Evolutionary conservation across 2,797 vertebrate genomes (phyloP), one percentile per base, ranked within the genome.

Genomic region (Amazona ochrocephala): DNA sequence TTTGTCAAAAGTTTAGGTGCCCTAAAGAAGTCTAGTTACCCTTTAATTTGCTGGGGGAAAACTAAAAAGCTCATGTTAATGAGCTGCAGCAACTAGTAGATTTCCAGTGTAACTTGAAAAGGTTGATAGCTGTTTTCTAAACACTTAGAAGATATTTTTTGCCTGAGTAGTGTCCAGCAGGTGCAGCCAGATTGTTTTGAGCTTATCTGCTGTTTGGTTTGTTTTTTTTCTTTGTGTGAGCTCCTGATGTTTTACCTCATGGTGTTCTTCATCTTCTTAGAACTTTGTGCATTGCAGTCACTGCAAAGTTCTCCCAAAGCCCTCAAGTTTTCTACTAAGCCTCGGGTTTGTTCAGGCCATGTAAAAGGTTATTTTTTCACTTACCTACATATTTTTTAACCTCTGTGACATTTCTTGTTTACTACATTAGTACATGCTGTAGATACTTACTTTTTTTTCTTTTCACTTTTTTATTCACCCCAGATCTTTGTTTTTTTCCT

Each of bases 401-500:
- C 95, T 96, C 85, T 84, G 45, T 96, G 94, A 95, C 94, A 93
- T 94, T 95, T 95, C 73, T 89, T 68, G 71, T 91, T 86, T 72
- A 27, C 54, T 71, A 88, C 47, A 90, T 66, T 4, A 81, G 32
- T 60, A 79, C 54, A 17, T 54, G 32, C 24, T 75, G 62, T 65
- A 47, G 42, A 3, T 8, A 42, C 7, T 42, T 13, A 42, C 34
- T 15, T 30, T 29, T 21, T 19, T 22, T 32, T 32, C 27, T 14
- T 45, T 54, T 60, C 22, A 15, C 22, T 11, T 54, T 42, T 39
- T 9, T 42, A 3, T 67, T 89, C 13, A 32, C 7, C 9, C 16
- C 2, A 6, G 29, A 29, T 71, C 56, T 77, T 32, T 74, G 45
- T 13, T 37, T 64, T 64, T 76, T 85, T 58, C 11, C 9, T 91